Conservation (phyloP, 2,888 invertebrate species). For the Artemia sinica region DNA sequence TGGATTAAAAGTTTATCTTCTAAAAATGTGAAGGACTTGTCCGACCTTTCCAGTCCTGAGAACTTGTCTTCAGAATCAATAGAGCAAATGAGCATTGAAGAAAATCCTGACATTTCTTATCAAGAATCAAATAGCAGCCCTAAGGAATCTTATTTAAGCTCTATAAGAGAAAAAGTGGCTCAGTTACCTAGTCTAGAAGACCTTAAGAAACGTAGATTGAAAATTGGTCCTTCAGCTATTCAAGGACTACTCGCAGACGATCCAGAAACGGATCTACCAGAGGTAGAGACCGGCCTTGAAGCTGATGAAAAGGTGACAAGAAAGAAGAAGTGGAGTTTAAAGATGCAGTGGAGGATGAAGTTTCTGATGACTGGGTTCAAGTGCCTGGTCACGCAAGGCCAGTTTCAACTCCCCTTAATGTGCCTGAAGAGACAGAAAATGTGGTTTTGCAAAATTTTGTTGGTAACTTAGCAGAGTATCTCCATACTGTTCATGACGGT, state of each 20-base stretch:
- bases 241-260: not conserved
- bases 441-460: not conserved
- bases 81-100: not conserved
- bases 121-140: not conserved
- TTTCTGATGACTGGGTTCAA: not conserved
- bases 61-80: not conserved
- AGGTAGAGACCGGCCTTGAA: not conserved
- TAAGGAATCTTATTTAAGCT: slow-evolving; percentile 12
- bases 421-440: not conserved
- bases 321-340: not conserved
- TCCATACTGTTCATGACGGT: not conserved
- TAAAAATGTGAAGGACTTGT: not conserved
- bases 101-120: not conserved
- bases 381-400: not conserved
- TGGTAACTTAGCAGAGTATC: not conserved
- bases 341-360: not conserved
- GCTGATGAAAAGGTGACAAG: not conserved
- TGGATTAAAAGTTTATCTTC: not conserved
- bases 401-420: not conserved
- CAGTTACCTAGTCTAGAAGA: not conserved
- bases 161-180: not conserved
- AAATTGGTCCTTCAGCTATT: not conserved
- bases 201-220: not conserved
- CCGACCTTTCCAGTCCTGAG: not conserved
- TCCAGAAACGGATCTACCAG: not conserved